Evolutionary conservation across 2,888 invertebrate genomes (phyloP).

Genomic region (Drosophila anceps): DNA sequence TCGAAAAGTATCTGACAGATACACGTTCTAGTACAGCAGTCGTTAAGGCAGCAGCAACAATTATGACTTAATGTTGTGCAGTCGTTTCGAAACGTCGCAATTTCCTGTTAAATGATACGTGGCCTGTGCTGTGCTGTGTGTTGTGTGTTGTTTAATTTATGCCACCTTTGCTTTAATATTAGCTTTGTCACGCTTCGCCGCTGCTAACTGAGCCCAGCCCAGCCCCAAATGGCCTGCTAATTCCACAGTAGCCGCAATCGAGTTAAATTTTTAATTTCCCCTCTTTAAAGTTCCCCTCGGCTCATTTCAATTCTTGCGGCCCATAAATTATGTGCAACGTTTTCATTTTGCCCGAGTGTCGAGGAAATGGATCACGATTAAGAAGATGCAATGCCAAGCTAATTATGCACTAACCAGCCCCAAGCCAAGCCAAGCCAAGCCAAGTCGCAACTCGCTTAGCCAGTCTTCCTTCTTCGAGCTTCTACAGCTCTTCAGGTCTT

Average conservation of each 20-base stretch:
- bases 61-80: constrained; percentile 77
- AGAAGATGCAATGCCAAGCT: constrained; percentile 32
- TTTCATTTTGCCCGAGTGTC: constrained; percentile 68
- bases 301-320: constrained; percentile 20
- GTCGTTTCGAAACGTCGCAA: constrained; percentile 67
- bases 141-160: constrained; percentile 69
- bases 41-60: constrained; percentile 39
- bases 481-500: constrained; percentile 2
- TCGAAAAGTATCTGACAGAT: constrained; percentile 76
- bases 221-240: constrained; percentile 65
- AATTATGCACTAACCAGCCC: constrained; percentile 57
- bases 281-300: background rate
- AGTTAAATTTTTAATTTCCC: constrained; percentile 69
- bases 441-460: constrained; percentile 12
- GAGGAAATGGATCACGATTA: constrained; percentile 73
- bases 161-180: constrained; percentile 78
- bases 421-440: constrained; percentile 21
- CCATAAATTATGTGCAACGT: constrained; percentile 80
- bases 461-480: constrained; percentile 3
- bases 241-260: constrained; percentile 60
- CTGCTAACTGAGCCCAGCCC: constrained; percentile 3
- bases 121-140: constrained; percentile 18
- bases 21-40: constrained; percentile 30
- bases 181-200: constrained; percentile 76
- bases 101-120: constrained; percentile 80